phyloP scores from a whole-genome alignment of 2,888 invertebrate genomes.

The Panopea generosa region DNA sequence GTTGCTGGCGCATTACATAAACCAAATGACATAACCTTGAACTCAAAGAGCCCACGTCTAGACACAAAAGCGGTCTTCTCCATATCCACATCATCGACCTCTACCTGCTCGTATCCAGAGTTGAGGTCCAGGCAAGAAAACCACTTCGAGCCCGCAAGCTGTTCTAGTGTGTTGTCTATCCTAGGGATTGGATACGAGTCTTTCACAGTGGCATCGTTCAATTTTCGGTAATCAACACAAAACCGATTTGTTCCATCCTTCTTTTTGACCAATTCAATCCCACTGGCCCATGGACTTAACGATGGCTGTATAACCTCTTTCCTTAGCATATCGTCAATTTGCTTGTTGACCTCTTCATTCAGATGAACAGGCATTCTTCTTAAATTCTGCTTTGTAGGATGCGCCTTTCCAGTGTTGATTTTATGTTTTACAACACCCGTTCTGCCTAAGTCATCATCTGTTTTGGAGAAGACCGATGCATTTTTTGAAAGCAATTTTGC shows the following conservation, averaged over 20 bases:
- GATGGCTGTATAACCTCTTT: constrained; percentile 39
- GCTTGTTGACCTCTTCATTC: constrained; percentile 25
- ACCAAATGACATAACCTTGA: constrained; percentile 47
- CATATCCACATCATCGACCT: constrained; percentile 33
- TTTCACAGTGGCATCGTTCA: constrained; percentile 33
- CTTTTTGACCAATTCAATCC: constrained; percentile 44
- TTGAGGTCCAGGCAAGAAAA: constrained; percentile 59
- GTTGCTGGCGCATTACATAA: constrained; percentile 58
- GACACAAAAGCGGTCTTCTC: constrained; percentile 58
- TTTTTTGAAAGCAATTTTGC: constrained; percentile 12
- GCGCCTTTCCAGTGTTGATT: constrained; percentile 21
- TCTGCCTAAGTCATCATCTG: constrained; percentile 21
- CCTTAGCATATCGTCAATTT: constrained; percentile 41
- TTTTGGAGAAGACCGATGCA: constrained; percentile 18
- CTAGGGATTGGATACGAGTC: constrained; percentile 35
- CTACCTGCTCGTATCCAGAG: constrained; percentile 63
- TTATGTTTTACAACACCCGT: constrained; percentile 20
- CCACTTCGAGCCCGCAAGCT: constrained; percentile 25
- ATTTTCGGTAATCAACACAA: constrained; percentile 40
- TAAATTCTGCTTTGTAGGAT: constrained; percentile 36
- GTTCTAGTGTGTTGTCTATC: constrained; percentile 43
- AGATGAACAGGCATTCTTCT: constrained; percentile 33
- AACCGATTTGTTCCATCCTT: constrained; percentile 49
- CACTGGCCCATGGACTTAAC: constrained; percentile 45
- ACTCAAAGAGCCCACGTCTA: constrained; percentile 34